phyloP scores from a whole-genome alignment of 2,888 invertebrate species.

The Synanthedon myopaeformis region DNA sequence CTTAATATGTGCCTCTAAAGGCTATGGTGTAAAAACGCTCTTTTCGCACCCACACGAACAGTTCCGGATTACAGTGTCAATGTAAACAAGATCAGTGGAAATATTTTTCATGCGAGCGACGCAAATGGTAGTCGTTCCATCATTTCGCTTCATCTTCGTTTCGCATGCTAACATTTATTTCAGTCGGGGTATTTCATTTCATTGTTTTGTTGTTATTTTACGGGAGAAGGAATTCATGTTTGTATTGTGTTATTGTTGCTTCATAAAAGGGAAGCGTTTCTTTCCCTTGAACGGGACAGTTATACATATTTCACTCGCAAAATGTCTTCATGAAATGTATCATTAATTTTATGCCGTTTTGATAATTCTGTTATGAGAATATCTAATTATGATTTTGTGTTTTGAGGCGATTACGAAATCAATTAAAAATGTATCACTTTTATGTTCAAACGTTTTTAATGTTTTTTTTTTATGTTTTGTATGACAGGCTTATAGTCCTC shows the following conservation, averaged over 20 bases:
- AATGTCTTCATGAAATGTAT: too few relatives aligned
- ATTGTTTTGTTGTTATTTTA: conserved; percentile 38
- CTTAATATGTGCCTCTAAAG: conserved; percentile 1
- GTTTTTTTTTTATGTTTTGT: too few relatives aligned
- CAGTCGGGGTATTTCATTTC: conserved; percentile 18
- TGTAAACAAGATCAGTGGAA: conserved; percentile 55
- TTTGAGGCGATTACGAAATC: too few relatives aligned
- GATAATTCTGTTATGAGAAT: too few relatives aligned
- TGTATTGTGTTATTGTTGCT: conserved; percentile 18
- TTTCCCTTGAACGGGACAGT: not conserved
- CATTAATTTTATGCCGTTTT: too few relatives aligned
- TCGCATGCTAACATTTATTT: conserved; percentile 48
- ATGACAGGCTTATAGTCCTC: too few relatives aligned
- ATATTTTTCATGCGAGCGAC: conserved; percentile 49
- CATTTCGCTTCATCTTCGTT: conserved; percentile 44
- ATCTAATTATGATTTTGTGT: too few relatives aligned
- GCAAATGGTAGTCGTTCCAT: conserved; percentile 48
- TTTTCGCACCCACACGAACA: conserved; percentile 14
- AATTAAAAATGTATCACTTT: too few relatives aligned
- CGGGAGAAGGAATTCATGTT: conserved; percentile 16
- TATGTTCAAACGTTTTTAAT: too few relatives aligned
- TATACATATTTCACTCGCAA: too few relatives aligned
- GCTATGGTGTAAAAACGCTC: conserved; percentile 34
- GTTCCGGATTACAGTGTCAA: conserved; percentile 46
- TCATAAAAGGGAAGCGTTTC: conserved; percentile 5